phyloP scores from a whole-genome alignment of 2,888 invertebrate species.

The Zootermopsis nevadensis region DNA sequence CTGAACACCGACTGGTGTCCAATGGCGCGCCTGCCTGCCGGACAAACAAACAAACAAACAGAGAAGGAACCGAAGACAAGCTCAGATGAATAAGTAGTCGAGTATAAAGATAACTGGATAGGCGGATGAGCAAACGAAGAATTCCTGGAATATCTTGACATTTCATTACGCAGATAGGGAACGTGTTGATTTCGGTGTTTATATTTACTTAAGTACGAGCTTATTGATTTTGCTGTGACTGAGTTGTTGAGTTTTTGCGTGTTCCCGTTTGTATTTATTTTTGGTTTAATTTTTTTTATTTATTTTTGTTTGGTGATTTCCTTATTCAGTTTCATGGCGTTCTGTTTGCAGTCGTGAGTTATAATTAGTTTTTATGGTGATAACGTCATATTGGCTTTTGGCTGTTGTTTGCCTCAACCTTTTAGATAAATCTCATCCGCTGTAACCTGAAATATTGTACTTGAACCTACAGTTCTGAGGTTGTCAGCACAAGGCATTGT shows the following conservation, averaged over 20 bases:
- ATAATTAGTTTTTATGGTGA: constrained; percentile 21
- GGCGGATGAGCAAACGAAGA: neutral
- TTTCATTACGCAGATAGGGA: constrained; percentile 29
- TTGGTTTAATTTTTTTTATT: neutral
- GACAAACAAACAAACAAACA: neutral
- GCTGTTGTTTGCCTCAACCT: constrained; percentile 4
- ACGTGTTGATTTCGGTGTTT: constrained; percentile 30
- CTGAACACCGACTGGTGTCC: no score
- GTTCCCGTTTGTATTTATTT: constrained; percentile 33
- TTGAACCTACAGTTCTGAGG: no score
- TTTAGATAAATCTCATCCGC: constrained; percentile 7
- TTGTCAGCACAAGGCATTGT: no score
- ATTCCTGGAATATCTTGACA: constrained; percentile 3
- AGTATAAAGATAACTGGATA: neutral
- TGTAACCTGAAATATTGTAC: neutral
- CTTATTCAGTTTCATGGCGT: constrained; percentile 7
- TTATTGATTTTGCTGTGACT: constrained; percentile 37
- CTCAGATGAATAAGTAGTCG: no score
- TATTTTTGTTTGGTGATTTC: constrained; percentile 25
- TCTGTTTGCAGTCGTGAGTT: constrained; percentile 18
- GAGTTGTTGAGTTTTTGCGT: constrained; percentile 8
- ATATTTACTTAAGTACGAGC: constrained; percentile 29
- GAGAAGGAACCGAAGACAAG: no score
- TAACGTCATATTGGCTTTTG: neutral
- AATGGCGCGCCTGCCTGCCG: no score